Conservation (phyloP, 1,140 invertebrate genomes). For the Brachionus angularis region DNA sequence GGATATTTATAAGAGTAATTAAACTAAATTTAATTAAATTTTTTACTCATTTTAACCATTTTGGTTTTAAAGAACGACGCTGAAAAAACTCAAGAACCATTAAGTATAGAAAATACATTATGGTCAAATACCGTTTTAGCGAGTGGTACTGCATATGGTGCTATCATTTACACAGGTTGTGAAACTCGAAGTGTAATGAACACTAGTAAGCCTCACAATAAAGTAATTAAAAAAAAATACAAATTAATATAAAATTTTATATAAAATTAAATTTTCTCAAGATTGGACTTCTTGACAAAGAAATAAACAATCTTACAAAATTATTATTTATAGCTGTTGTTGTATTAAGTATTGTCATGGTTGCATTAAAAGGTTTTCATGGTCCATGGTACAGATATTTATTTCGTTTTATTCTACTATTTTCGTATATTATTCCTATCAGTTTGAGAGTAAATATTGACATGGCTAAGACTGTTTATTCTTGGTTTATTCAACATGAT, state of each 20-base stretch:
- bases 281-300: constrained; percentile 87
- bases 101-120: constrained; percentile 91
- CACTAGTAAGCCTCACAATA: constrained; percentile 86
- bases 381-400: constrained; percentile 95
- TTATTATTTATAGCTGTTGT: constrained; percentile 87
- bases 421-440: constrained; percentile 98
- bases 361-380: constrained; percentile 80
- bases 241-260: no score
- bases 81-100: constrained; percentile 66
- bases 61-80: constrained; percentile 49
- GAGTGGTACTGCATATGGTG: constrained; percentile 80
- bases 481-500: constrained; percentile 91
- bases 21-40: background rate
- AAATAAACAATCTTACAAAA: constrained; percentile 92
- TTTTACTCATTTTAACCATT: background rate
- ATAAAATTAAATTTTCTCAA: no score
- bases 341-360: constrained; percentile 85
- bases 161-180: constrained; percentile 91
- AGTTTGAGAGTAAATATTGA: constrained; percentile 95
- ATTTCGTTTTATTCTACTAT: constrained; percentile 90
- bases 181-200: constrained; percentile 98
- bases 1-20: constrained; percentile 76
- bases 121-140: constrained; percentile 98
- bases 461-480: constrained; percentile 95
- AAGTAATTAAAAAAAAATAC: no score